Conservation (phyloP, 2,888 invertebrate species). For the Meiosimyza platycephala region DNA sequence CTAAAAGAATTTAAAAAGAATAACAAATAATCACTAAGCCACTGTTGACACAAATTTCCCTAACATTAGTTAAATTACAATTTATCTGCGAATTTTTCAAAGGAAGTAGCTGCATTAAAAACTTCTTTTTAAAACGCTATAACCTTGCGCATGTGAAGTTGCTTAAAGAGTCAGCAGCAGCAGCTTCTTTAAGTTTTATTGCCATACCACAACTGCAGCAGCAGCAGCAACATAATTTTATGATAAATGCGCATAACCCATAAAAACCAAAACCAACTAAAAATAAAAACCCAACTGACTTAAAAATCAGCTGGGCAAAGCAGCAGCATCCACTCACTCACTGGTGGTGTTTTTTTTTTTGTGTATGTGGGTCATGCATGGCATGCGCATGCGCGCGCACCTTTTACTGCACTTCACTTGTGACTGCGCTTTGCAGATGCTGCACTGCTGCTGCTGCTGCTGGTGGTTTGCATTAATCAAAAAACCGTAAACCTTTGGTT, state of each 20-base stretch:
- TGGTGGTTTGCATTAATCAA: slow-evolving; percentile 31
- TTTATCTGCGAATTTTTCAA: no score
- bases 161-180: slow-evolving; percentile 13
- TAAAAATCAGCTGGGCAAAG: background rate
- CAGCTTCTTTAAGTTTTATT: background rate
- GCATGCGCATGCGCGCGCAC: slow-evolving; percentile 3
- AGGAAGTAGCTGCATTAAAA: no score
- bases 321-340: background rate
- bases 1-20: no score
- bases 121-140: no score
- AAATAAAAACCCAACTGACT: no score
- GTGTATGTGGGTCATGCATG: slow-evolving; percentile 26
- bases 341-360: background rate
- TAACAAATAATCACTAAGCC: no score
- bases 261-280: slow-evolving; percentile 5
- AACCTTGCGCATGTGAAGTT: slow-evolving; percentile 1
- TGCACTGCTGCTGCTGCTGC: slow-evolving; percentile 29
- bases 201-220: background rate
- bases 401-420: background rate
- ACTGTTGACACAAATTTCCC: no score
- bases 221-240: slow-evolving; percentile 30
- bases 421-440: background rate
- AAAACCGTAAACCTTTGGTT: background rate
- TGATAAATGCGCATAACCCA: slow-evolving; percentile 37
- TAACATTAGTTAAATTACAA: no score